Conservation (phyloP, 2,888 invertebrate species). For the Bimastos eiseni region DNA sequence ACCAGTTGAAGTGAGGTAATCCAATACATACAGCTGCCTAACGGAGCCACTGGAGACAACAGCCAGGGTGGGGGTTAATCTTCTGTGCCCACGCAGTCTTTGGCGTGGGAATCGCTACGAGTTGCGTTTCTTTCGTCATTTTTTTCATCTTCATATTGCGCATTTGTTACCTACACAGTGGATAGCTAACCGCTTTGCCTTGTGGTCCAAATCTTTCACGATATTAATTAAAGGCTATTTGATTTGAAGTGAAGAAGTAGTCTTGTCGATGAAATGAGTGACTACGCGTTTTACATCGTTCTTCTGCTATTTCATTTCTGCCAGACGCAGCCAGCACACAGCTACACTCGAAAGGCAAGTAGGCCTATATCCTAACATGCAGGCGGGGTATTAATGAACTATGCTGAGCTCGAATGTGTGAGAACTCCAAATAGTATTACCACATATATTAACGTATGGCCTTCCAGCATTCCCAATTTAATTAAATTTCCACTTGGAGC, state of each 20-base stretch:
- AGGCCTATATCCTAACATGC: too few relatives aligned
- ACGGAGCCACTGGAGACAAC: neutral
- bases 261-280: neutral
- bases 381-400: too few relatives aligned
- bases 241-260: neutral
- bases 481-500: too few relatives aligned
- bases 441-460: too few relatives aligned
- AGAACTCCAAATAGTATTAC: neutral
- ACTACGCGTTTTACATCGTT: neutral
- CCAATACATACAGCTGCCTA: neutral
- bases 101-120: neutral
- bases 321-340: neutral
- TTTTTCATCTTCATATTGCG: neutral
- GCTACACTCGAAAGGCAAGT: conserved; percentile 13
- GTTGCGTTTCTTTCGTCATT: neutral
- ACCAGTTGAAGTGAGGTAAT: neutral
- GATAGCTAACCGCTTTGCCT: neutral
- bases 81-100: neutral
- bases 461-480: too few relatives aligned
- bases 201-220: neutral
- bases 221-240: neutral
- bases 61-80: neutral
- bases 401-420: neutral
- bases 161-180: neutral
- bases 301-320: neutral